Conservation (phyloP, 2,888 invertebrate species). For the Perizoma flavofasciatum region DNA sequence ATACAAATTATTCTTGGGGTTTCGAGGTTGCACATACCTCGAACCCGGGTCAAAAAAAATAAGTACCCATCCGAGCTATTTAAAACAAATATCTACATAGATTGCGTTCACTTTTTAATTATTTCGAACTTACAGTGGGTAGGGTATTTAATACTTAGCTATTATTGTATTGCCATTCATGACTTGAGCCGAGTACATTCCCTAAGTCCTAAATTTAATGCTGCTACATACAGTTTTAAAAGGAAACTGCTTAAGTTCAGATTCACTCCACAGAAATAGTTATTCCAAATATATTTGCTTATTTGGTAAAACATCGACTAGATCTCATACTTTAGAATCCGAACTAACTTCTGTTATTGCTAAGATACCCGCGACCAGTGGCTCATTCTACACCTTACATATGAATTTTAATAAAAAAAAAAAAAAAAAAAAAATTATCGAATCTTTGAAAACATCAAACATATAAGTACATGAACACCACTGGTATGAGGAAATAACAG, state of each 20-base stretch:
- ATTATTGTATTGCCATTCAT: too few species aligned
- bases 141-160: too few species aligned
- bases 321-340: slow-evolving; percentile 23
- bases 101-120: background rate
- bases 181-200: too few species aligned
- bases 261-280: slow-evolving; percentile 1
- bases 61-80: background rate
- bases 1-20: too few species aligned
- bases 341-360: background rate
- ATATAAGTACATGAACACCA: background rate
- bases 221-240: background rate
- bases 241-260: background rate
- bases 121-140: background rate
- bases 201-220: too few species aligned
- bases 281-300: slow-evolving; percentile 18
- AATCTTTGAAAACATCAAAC: background rate
- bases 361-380: slow-evolving; percentile 2
- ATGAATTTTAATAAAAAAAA: background rate
- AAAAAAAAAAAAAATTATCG: slow-evolving; percentile 1
- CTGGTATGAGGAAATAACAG: background rate
- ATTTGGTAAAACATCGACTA: slow-evolving; percentile 37
- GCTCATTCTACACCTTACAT: background rate
- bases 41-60: background rate
- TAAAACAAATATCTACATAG: background rate
- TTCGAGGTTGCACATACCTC: too few species aligned